Conservation (phyloP, 2,888 invertebrate species). For the Panopea generosa region DNA sequence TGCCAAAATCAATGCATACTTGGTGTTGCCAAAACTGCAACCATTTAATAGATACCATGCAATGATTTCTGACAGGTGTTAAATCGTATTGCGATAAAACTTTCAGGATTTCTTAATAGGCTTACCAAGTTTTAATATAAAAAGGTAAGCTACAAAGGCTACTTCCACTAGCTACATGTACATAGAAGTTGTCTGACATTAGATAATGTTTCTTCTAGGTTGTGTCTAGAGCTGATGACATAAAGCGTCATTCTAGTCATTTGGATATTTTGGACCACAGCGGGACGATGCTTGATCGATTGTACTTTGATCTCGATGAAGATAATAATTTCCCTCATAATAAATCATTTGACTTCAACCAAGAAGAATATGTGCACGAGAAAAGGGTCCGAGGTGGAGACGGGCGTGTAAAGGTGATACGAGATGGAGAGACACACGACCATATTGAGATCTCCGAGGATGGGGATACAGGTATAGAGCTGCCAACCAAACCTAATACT, state of each 20-base stretch:
- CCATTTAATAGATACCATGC: too few species aligned
- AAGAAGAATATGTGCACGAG: conserved; percentile 39
- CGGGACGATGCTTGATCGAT: conserved; percentile 42
- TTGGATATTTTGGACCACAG: conserved; percentile 54
- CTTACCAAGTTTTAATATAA: too few species aligned
- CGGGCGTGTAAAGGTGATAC: conserved; percentile 26
- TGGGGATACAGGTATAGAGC: conserved; percentile 1
- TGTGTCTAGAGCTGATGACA: conserved; percentile 19
- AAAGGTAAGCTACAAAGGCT: too few species aligned
- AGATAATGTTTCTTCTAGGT: conserved; percentile 8
- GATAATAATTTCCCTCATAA: conserved; percentile 42
- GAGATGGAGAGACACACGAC: conserved; percentile 33
- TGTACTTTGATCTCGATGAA: conserved; percentile 47
- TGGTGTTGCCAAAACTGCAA: too few species aligned
- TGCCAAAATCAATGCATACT: too few species aligned
- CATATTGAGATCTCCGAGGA: conserved; percentile 38
- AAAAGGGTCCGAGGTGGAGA: conserved; percentile 15
- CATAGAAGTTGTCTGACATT: too few species aligned
- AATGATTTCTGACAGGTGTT: too few species aligned
- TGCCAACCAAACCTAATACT: too few species aligned
- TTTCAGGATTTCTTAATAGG: too few species aligned
- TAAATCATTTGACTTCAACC: conserved; percentile 43
- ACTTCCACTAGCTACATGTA: too few species aligned
- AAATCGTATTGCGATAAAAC: too few species aligned
- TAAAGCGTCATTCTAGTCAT: conserved; percentile 50